Base-by-base conservation (phyloP, 2,113 vertebrate genomes). In the Lepisosteus osseus region DNA sequence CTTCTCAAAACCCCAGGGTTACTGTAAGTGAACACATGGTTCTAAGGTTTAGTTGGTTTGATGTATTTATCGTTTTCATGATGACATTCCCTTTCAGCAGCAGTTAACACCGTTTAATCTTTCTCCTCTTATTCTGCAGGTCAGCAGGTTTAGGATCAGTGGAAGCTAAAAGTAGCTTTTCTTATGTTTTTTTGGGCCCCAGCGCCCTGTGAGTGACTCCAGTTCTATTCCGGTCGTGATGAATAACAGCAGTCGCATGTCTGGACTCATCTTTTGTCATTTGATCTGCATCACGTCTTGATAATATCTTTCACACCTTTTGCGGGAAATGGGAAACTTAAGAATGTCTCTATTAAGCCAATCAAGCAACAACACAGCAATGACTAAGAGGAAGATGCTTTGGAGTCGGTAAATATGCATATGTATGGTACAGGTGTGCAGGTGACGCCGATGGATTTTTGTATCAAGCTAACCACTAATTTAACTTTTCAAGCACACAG, bases 211-310 rank as follows among this genome's bases (percentile, higher is more conserved):
- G 5, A 73, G 73, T 70, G 72, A 67, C 70, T 68, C 66, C 12
- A 47, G 76, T 82, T 84, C 81, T 88, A 85, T 86, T 86, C 72
- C 77, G 69, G 77, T 83, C 80, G 75, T 76, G 78, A 80, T 71
- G 73, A 85, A 84, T 72, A 56, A 75, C 76, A 74, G 71, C 74
- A 80, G 79, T 65, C 65, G 64, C 69, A 61, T 7, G 12, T 15
- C 79, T 3, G 63, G 83, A 77, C 80, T 82, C 29, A 41, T 75
- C 74, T 65, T 29, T 6, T 67, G 86, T 86, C 77, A 90, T 69
- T 54, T 11, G 83, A 89, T 81, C 84, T 67, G 76, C 11, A 54
- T 69, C 74, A 88, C 78, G 82, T 83, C 73, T 76, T 83, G 69
- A 81, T 81, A 87, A 78, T 73, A 77, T 71, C 74, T 82, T 84